These are phyloP conservation scores for Heteractis magnifica DNA, from an alignment of 92 coral and sea anemone genomes.

Conservation along the genomic window DNA sequence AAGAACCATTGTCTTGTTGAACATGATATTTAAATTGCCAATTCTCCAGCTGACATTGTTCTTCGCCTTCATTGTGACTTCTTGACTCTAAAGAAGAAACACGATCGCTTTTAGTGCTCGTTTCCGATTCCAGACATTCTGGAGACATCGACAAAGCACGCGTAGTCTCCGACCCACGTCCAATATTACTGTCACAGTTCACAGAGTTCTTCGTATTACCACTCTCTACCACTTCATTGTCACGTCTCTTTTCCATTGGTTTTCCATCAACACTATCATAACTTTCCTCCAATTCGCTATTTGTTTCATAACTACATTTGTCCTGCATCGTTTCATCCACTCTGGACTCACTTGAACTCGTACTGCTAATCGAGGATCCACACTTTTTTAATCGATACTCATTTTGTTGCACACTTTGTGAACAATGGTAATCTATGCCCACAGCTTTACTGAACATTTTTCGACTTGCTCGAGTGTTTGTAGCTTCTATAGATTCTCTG, in stretches of 20 bases:
- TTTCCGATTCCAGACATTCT: not conserved
- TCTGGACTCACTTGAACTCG: not conserved
- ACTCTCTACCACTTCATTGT: not conserved
- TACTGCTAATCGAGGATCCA: slow-evolving; percentile 27
- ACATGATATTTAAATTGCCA: not conserved
- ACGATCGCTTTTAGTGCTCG: not conserved
- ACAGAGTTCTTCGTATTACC: not conserved
- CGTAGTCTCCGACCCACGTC: slow-evolving; percentile 5
- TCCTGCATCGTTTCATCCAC: not conserved
- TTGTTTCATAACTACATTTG: not conserved
- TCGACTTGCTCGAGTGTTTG: slow-evolving; percentile 9
- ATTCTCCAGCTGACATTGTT: not conserved
- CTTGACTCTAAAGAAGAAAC: not conserved
- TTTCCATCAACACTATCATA: slow-evolving; percentile 29
- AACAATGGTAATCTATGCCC: not conserved
- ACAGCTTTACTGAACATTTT: slow-evolving; percentile 16
- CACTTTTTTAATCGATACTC: slow-evolving; percentile 7
- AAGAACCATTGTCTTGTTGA: not conserved
- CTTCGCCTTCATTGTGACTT: not conserved
- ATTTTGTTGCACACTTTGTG: slow-evolving; percentile 12
- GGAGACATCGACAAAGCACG: slow-evolving; percentile 13
- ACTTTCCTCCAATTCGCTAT: slow-evolving; percentile 15
- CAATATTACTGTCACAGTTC: slow-evolving; percentile 18
- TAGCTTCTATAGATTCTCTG: slow-evolving; percentile 13
- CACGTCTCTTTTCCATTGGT: not conserved